Base-by-base conservation (phyloP, 2,888 invertebrate species). In the Reticulitermes lucifugus region DNA sequence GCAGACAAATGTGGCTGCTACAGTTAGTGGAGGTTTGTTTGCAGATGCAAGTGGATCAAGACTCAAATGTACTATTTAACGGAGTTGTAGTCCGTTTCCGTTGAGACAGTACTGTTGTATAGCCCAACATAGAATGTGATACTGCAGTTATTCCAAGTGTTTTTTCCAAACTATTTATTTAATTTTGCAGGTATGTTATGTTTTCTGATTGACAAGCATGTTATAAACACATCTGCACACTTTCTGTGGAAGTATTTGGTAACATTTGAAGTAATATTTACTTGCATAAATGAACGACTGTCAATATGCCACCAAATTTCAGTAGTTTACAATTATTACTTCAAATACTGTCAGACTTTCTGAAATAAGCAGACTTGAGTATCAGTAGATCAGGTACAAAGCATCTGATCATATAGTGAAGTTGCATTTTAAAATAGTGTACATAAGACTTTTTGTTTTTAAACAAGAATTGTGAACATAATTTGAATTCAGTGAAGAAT, bases 121-220 rank as follows among this genome's bases (percentile, higher is more conserved):
- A 35, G 21, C 70, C 65, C 60, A 70, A 70, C 46, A 10, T 25
- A 81, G 65, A 70, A 43, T 79, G 55, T 81, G 43, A 81, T 81
- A 46, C 10, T 70, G 25, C 25, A n/a, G 70, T 81, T n/a, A 81
- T 70, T 81, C 70, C 35, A 60, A 43, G 29, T 81, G 46, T 65
- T 43, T 81, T n/a, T 81, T 70, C 22, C 65, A 65, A 65, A n/a
- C 65, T 65, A 75, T 41, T 79, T 51, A 51, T 79, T 79, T 79
- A 55, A 55, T 51, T 79, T 51, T 79, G 1, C 79, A 79, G 79
- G 55, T 51, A 51, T 51, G 25, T 25, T n/a, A 65, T n/a, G 65
- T 65, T 79, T 79, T 79, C 46, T 79, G 14, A 51, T n/a, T 79
- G 51, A 18, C 79, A n/a, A 2, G 65, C n/a, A 51, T 25, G 77